Evolutionary conservation across 2,888 invertebrate species (phyloP), one percentile per base, ranked within the genome.

Genomic region (Patella depressa): DNA sequence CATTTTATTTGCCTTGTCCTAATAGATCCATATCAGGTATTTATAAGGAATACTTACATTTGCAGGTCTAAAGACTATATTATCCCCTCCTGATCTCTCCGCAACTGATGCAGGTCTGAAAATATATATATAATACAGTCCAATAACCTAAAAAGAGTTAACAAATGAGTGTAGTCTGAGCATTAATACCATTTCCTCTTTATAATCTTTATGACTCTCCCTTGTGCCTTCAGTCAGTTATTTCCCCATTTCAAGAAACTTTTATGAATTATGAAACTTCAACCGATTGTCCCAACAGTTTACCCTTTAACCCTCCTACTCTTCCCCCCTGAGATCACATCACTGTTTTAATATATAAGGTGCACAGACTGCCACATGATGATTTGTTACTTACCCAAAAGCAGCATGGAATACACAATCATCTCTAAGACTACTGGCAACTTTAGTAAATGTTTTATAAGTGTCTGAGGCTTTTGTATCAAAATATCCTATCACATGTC

Each of bases 321-420:
- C 34, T 7, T 45, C 7, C 5, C 7, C 7, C 34, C 34, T 34
- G 4, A 45, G 34, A 45, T 45, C 34, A 45, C 34, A 45, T 4
- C 5, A 45, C 4, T 45, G 5, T 45, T 45, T 5, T 5, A 45
- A 45, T 45, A 45, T 5, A 45, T 7, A 5, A 45, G 7, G 34
- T 45, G 45, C 45, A 45, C 45, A 9, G 9, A 9, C 9, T 45
- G 45, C 7, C 45, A 45, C 45, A 45, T 45, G 9, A 45, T 9
- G 45, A 0, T 45, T 34, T 9, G 7, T 45, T 45, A 84, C 88
- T 87, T 90, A 93, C 93, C 97, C 98, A 92, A 97, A 95, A 0
- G 97, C 97, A 87, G 95, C 96, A 91, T 96, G 95, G 90, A 99
- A 99, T 82, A 95, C 94, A 89, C 99, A 99, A 89, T 99, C 99